A percentile compares a stretch with the other conserved stretches of the same genome.
Conservation (phyloP, 2,113 vertebrate species). For the Eleginops maclovinus region DNA sequence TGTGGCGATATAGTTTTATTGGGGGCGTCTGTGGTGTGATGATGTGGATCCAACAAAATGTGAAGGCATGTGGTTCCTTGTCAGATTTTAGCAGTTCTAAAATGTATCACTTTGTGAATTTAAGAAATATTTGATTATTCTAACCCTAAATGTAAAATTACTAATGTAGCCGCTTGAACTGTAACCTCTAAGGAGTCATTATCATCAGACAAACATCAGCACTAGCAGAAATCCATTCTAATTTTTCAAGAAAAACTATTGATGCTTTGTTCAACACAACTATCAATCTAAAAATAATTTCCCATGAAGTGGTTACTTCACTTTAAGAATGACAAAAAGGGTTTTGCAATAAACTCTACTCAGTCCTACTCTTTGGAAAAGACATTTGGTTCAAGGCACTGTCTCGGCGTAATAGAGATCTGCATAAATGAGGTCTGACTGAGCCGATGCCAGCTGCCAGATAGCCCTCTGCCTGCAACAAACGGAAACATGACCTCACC, state of each 20-base stretch:
- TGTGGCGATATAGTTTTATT: too few relatives aligned
- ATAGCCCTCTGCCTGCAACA: conserved; percentile 55
- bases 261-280: not conserved
- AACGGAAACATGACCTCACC: conserved; percentile 59
- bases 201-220: not conserved
- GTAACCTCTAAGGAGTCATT: not conserved
- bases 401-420: conserved; percentile 2
- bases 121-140: too few relatives aligned
- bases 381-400: not conserved
- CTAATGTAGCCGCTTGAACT: not conserved
- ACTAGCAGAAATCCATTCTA: conserved; percentile 12
- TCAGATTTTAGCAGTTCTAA: too few relatives aligned
- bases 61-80: too few relatives aligned
- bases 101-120: too few relatives aligned
- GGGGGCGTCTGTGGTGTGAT: too few relatives aligned
- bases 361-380: not conserved
- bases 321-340: not conserved
- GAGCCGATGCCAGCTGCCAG: conserved; percentile 43
- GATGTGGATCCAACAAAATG: too few relatives aligned
- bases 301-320: not conserved
- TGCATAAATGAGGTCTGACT: conserved; percentile 31
- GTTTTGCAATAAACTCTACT: not conserved
- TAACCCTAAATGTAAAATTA: not conserved
- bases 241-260: conserved; percentile 11
- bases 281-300: not conserved